Percentiles rank a stretch among this genome's conserved stretches.
phyloP scores from a whole-genome alignment of 1,140 invertebrate species.

The Dryas iulia region DNA sequence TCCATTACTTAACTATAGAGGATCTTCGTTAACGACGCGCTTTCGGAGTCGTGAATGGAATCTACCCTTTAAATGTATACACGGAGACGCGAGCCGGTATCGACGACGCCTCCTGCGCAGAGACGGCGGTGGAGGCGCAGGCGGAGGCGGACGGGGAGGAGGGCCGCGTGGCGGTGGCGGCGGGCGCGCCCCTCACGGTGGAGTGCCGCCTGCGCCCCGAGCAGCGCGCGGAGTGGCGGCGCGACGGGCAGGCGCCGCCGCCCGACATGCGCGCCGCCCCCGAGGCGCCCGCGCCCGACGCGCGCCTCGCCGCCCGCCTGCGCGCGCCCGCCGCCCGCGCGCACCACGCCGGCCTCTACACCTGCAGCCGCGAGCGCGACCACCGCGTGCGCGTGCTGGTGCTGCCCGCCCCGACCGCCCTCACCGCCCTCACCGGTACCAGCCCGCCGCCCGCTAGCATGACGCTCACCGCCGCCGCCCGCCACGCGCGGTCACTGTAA shows the following conservation, averaged over 20 bases:
- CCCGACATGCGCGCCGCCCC: conserved; percentile 41
- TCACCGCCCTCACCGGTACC: conserved; percentile 18
- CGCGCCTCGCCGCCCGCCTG: conserved; percentile 39
- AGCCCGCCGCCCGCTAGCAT: not conserved
- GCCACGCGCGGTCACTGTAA: conserved; percentile 12
- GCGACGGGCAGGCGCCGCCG: conserved; percentile 44
- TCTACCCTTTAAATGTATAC: not conserved
- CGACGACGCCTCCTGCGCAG: not conserved
- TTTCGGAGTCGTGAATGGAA: not conserved
- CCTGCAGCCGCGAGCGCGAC: conserved; percentile 49
- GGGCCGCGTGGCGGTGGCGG: conserved; percentile 40
- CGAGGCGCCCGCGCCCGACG: conserved; percentile 31
- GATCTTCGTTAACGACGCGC: not conserved
- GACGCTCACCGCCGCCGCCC: not conserved
- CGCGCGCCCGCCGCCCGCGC: conserved; percentile 37
- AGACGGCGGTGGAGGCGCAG: conserved; percentile 13
- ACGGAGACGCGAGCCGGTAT: not conserved
- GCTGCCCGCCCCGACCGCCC: conserved; percentile 80
- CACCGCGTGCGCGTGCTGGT: conserved; percentile 87
- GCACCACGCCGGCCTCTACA: conserved; percentile 45
- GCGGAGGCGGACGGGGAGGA: conserved; percentile 29
- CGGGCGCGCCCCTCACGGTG: conserved; percentile 47
- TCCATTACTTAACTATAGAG: not conserved
- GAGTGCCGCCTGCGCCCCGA: conserved; percentile 53
- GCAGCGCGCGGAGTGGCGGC: conserved; percentile 51